These are phyloP conservation scores for Diadophis punctatus DNA, from an alignment of 2,113 vertebrate species.

Conservation along the genomic window DNA sequence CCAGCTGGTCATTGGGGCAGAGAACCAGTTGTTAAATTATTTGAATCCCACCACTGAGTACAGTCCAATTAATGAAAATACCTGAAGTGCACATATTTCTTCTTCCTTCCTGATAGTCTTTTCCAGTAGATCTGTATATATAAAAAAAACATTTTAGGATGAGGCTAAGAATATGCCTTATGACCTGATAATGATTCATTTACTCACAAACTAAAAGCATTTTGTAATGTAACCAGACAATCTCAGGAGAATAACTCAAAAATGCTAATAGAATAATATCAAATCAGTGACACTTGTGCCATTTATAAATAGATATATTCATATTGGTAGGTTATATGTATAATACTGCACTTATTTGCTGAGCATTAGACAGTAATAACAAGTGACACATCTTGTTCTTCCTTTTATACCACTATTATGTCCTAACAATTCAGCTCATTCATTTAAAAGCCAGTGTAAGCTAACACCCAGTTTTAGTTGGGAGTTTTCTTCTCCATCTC, in stretches of 20 bases:
- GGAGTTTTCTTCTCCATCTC: not conserved
- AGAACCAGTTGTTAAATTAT: too few relatives aligned
- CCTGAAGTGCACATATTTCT: slow-evolving; percentile 85
- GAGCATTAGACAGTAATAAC: not conserved
- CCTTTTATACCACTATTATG: not conserved
- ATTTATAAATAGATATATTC: not conserved
- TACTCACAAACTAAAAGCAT: not conserved
- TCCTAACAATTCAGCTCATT: not conserved
- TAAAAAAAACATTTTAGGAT: slow-evolving; percentile 43
- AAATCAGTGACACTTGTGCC: not conserved
- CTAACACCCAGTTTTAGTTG: not conserved
- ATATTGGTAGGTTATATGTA: not conserved
- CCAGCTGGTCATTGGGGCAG: too few relatives aligned
- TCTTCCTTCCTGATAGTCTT: slow-evolving; percentile 81
- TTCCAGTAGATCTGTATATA: slow-evolving; percentile 79
- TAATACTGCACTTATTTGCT: not conserved
- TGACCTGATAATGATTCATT: not conserved
- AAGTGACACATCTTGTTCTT: not conserved
- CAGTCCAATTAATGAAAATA: slow-evolving; percentile 54
- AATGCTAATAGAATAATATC: not conserved
- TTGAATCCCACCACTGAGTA: not conserved
- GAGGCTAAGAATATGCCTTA: slow-evolving; percentile 1
- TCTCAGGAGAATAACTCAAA: not conserved
- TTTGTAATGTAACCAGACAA: not conserved
- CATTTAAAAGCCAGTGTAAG: not conserved